Evolutionary conservation across 2,113 vertebrate genomes (phyloP), one percentile per base, ranked within the genome.

Genomic region (Crocuta crocuta): DNA sequence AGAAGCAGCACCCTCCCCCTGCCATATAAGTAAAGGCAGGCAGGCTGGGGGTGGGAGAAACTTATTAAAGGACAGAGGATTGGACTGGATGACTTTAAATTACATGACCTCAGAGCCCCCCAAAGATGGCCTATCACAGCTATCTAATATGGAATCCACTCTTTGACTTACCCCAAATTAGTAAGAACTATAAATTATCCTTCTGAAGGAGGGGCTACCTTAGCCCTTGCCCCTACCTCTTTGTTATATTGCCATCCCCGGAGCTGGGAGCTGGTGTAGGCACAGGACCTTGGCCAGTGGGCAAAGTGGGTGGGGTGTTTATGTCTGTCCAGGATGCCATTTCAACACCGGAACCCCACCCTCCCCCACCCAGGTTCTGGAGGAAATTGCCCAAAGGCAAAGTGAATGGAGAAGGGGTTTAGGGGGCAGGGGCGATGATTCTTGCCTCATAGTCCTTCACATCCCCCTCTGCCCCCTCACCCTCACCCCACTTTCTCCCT

Each of bases 341-440:
- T 98, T 98, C 98, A 96, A 98, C 98, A 98, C 97, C 95, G 97
- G 98, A 98, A 98, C 94, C 81, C 96, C 96, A 94, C 94, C 76
- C 91, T 98, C 97, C 95, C 65, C 91, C 96, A 97, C 97, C 96
- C 95, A 97, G 95, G 96, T 98, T 98, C 96, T 98, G 88, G 70
- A 90, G 98, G 98, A 98, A 98, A 98, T 98, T 98, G 98, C 97
- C 96, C 91, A 98, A 98, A 98, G 88, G 70, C 98, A 97, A 93
- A 96, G 97, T 98, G 97, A 98, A 98, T 95, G 97, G 96, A 98
- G 97, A 98, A 98, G 96, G 96, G 90, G 88, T n/a, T 94, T 85
- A 50, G 89, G 90, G 95, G 93, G 93, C 58, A 96, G 92, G 85
- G 84, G 84, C 96, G n/a, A 78, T 50, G 76, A 53, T 66, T 97